These are phyloP conservation scores for Tachina grossa DNA, from an alignment of 2,888 invertebrate species.

Conservation along the genomic window DNA sequence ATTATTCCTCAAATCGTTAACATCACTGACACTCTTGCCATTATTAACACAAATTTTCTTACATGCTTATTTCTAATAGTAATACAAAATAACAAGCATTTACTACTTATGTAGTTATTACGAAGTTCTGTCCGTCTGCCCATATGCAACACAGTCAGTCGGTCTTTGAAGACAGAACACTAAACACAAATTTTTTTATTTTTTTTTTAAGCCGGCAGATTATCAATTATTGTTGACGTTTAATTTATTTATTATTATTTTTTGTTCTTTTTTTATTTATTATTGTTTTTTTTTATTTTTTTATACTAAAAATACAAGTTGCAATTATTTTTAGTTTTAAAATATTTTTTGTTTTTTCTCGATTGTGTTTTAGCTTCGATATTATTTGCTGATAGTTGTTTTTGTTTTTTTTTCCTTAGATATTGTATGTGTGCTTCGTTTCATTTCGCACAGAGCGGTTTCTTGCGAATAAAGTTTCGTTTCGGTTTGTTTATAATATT, in stretches of 20 bases:
- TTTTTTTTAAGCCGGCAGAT: slow-evolving; percentile 61
- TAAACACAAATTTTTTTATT: slow-evolving; percentile 21
- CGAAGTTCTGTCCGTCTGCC: slow-evolving; percentile 26
- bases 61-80: slow-evolving; percentile 14
- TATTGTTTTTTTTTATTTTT: neutral
- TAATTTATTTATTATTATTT: slow-evolving; percentile 56
- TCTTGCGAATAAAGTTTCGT: slow-evolving; percentile 55
- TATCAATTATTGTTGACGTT: slow-evolving; percentile 66
- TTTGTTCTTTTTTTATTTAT: slow-evolving; percentile 9
- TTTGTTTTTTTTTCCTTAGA: neutral
- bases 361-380: slow-evolving; percentile 73
- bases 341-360: slow-evolving; percentile 15
- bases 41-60: slow-evolving; percentile 25
- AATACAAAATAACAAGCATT: neutral
- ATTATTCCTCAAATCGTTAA: neutral
- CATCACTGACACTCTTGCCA: slow-evolving; percentile 29
- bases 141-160: neutral
- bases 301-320: slow-evolving; percentile 13
- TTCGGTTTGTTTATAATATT: slow-evolving; percentile 73
- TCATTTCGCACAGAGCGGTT: slow-evolving; percentile 77
- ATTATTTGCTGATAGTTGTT: slow-evolving; percentile 74
- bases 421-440: slow-evolving; percentile 66
- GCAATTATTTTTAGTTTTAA: slow-evolving; percentile 45
- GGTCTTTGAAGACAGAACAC: slow-evolving; percentile 40
- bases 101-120: slow-evolving; percentile 1